A percentile compares a stretch with the other conserved stretches of the same genome.
Evolutionary conservation across 2,113 vertebrate genomes (phyloP).

Genomic region (Noctilio leporinus): DNA sequence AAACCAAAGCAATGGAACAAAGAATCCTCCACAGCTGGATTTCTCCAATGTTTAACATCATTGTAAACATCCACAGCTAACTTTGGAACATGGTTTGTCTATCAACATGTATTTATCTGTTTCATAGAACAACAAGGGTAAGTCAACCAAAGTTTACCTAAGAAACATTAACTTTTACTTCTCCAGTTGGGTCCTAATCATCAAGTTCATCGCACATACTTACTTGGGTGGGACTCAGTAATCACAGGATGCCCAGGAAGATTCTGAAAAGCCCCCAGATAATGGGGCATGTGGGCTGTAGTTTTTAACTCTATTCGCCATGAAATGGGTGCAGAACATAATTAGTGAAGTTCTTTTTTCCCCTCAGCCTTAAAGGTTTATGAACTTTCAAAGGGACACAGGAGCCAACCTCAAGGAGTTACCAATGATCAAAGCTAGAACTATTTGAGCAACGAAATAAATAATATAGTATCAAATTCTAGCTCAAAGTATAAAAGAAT

Average conservation of each 20-base stretch:
- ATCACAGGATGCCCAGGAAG: background rate
- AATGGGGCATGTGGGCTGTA: background rate
- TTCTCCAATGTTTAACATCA: background rate
- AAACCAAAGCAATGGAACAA: background rate
- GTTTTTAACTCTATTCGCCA: background rate
- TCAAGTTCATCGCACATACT: background rate
- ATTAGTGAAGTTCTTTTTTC: no score
- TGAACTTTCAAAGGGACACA: background rate
- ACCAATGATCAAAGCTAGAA: background rate
- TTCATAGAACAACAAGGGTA: background rate
- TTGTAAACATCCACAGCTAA: slow-evolving; percentile 33
- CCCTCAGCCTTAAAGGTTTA: background rate
- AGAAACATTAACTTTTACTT: background rate
- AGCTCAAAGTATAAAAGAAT: background rate
- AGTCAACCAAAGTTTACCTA: background rate
- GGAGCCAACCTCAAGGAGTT: background rate
- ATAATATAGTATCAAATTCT: background rate
- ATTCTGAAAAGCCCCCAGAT: background rate
- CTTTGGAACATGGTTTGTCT: background rate
- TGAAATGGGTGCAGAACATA: background rate
- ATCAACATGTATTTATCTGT: background rate
- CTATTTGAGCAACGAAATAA: background rate
- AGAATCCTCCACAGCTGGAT: background rate
- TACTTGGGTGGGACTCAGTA: background rate
- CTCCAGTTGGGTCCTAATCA: background rate